Conservation (phyloP, 2,113 vertebrate species). For the Camelus bactrianus region DNA sequence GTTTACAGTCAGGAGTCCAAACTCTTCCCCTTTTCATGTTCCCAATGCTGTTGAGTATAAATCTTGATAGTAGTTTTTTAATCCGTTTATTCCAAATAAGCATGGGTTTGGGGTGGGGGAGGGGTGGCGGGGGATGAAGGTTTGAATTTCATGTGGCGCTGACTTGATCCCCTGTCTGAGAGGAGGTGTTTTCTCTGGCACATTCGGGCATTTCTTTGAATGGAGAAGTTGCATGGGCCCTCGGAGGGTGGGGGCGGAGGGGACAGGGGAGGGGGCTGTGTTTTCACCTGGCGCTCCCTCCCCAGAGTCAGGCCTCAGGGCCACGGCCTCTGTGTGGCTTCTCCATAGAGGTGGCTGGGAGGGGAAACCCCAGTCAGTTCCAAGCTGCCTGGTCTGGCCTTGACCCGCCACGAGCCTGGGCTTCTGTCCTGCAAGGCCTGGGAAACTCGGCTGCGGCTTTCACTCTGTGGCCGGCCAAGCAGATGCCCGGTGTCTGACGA, state of each 20-base stretch:
- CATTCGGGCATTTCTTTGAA: not conserved
- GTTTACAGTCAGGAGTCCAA: not conserved
- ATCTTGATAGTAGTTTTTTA: not conserved
- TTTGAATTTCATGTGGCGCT: not conserved
- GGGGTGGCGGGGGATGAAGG: accelerated
- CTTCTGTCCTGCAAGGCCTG: not conserved
- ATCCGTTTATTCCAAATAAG: not conserved
- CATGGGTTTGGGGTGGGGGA: not conserved
- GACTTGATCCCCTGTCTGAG: not conserved
- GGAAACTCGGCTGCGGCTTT: not conserved
- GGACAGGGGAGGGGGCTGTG: not conserved
- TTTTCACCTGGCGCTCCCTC: not conserved
- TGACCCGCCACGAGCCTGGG: not conserved
- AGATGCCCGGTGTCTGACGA: accelerated
- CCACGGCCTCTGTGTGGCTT: accelerated
- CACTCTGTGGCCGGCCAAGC: accelerated
- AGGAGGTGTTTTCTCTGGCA: not conserved
- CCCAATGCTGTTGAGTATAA: not conserved
- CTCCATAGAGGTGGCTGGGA: not conserved
- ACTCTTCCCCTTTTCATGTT: not conserved
- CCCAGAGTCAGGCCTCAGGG: not conserved
- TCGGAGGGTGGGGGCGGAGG: not conserved
- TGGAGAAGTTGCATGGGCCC: not conserved
- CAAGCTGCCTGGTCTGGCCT: not conserved
- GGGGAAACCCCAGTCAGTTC: not conserved